These are phyloP conservation scores for Volucella inanis DNA, from an alignment of 2,888 invertebrate genomes.

Conservation along the genomic window DNA sequence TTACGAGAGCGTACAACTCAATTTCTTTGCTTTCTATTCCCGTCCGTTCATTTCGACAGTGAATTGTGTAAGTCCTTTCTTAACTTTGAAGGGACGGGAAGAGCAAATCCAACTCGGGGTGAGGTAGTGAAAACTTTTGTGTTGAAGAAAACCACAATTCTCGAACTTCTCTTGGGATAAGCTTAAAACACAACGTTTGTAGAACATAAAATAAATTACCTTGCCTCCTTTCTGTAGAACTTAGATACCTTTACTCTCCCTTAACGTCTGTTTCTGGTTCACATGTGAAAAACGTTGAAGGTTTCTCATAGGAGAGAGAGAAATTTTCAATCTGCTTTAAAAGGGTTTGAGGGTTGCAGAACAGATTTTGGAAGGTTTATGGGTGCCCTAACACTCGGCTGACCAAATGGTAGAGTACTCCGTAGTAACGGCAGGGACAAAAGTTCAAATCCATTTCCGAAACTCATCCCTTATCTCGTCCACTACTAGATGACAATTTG, in stretches of 20 bases:
- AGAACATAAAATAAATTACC: constrained; percentile 63
- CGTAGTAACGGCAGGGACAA: constrained; percentile 18
- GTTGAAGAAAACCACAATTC: constrained; percentile 61
- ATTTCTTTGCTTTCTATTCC: constrained; percentile 25
- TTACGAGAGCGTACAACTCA: constrained; percentile 35
- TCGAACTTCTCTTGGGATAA: constrained; percentile 59
- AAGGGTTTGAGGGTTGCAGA: background rate
- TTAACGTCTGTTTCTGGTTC: background rate
- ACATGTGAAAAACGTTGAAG: constrained; percentile 2
- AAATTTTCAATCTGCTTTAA: constrained; percentile 54
- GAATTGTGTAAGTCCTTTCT: constrained; percentile 23
- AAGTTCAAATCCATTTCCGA: constrained; percentile 67
- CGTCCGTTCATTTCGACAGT: constrained; percentile 22
- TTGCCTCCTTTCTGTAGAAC: background rate
- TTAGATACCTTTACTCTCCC: background rate
- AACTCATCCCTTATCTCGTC: constrained; percentile 52
- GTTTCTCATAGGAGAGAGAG: constrained; percentile 16
- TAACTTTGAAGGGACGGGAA: background rate
- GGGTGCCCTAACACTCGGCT: constrained; percentile 48
- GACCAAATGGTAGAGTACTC: constrained; percentile 14
- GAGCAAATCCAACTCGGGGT: background rate
- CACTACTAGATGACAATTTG: constrained; percentile 75
- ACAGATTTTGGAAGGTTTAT: background rate
- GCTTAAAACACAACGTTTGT: constrained; percentile 64
- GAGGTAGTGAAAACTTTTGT: constrained; percentile 26